Evolutionary conservation across 2,888 invertebrate genomes (phyloP), one percentile per base, ranked within the genome.

Genomic region (Eucera pruinosa): DNA sequence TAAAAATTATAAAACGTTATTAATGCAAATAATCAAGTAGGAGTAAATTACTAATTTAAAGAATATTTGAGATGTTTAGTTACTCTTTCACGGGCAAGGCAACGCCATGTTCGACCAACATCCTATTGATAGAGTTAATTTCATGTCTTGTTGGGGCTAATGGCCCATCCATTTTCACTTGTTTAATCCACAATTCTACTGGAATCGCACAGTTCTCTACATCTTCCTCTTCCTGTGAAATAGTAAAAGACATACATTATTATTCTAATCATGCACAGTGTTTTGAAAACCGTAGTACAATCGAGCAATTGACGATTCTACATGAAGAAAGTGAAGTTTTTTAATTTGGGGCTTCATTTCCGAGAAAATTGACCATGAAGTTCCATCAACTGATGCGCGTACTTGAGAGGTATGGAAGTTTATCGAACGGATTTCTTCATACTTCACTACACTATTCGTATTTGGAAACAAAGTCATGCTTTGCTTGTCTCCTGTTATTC

Each of bases 181-280:
- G 94, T 83, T 94, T 95, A 54, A 94, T 94, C 94, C 95, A 95
- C 62, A 97, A 91, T 61, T 95, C 94, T 0, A 96, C 93, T 0
- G 93, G 93, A 57, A 94, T 85, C 0, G 91, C 91, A 15, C 85
- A 82, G 15, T 89, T 81, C 11, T 84, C 85, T 1, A 70, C 43
- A 3, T 78, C 78, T 6, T 80, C 89, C 78, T 90, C 57, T 9
- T 77, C 71, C 74, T 76, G 36, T 7, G 9, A 15, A 33, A n/a
- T 11, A 27, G 11, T 2, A 6, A 15, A 47, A 0, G 47, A 41
- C 15, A 9, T 15, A 20, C 23, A 25, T 7, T 55, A 23, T n/a
- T n/a, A n/a, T n/a, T n/a, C n/a, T n/a, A n/a, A n/a, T n/a, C n/a
- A n/a, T n/a, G n/a, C n/a, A n/a, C n/a, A n/a, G n/a, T n/a, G n/a